Percentiles rank a stretch among this genome's conserved stretches.
phyloP scores from a whole-genome alignment of 2,113 vertebrate genomes.

The Clupea harengus region DNA sequence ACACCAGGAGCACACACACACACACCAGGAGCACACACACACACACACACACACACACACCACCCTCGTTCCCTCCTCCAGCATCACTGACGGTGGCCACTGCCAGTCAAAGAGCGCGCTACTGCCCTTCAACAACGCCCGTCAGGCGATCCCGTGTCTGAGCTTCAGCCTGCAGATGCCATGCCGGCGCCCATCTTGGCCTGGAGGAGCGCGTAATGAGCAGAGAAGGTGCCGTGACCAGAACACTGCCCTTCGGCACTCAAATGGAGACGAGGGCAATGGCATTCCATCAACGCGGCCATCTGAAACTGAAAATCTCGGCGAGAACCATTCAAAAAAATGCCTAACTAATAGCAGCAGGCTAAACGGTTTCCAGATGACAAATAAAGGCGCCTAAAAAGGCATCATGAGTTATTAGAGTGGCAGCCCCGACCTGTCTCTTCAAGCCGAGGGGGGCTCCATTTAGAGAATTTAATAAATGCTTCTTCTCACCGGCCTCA shows the following conservation, averaged over 20 bases:
- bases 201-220: not conserved
- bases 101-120: not conserved
- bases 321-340: not conserved
- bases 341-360: constrained; percentile 27
- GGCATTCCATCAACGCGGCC: not conserved
- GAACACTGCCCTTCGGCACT: not conserved
- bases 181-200: too few relatives aligned
- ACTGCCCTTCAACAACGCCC: not conserved
- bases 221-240: not conserved
- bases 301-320: not conserved
- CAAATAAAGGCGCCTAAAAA: constrained; percentile 30
- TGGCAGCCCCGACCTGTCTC: constrained; percentile 35
- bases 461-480: constrained; percentile 41
- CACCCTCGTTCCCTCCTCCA: not conserved
- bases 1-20: not conserved
- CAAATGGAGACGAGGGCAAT: not conserved
- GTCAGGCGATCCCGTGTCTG: not conserved
- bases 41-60: too few relatives aligned
- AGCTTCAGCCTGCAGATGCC: not conserved
- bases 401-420: constrained; percentile 41
- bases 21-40: not conserved
- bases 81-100: not conserved
- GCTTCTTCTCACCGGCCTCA: constrained; percentile 32
- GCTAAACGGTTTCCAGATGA: constrained; percentile 38
- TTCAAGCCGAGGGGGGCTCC: constrained; percentile 32